Evolutionary conservation across 2,113 vertebrate genomes (phyloP).

Genomic region (Columba janthina): DNA sequence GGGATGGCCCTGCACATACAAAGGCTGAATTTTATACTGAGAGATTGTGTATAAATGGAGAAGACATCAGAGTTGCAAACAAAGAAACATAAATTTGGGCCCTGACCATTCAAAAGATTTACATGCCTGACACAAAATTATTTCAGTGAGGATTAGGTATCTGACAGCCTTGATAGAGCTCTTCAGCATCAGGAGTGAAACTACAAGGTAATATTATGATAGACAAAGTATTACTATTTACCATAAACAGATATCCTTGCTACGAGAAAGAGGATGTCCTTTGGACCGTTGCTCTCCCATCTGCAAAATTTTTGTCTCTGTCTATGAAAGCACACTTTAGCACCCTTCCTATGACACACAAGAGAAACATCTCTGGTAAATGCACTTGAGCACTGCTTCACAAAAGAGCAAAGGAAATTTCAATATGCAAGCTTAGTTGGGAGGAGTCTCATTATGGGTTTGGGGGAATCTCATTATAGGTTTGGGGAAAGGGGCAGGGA

Average conservation of each 20-base stretch:
- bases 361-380: neutral
- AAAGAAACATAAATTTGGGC: neutral
- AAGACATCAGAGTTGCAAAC: neutral
- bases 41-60: neutral
- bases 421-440: neutral
- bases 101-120: neutral
- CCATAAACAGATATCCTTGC: neutral
- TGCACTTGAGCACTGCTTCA: neutral
- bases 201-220: neutral
- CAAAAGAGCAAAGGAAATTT: neutral
- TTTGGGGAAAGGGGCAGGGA: neutral
- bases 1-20: neutral
- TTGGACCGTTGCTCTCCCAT: neutral
- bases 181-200: neutral
- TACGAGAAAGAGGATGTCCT: neutral
- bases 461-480: neutral
- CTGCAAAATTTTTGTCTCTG: neutral
- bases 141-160: neutral
- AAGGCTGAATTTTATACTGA: neutral
- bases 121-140: neutral
- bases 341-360: neutral
- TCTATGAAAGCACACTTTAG: neutral
- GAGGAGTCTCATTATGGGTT: neutral
- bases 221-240: neutral
- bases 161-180: neutral